These are phyloP conservation scores for Dendrocopos noguchii DNA, from an alignment of 2,113 vertebrate genomes.

Conservation along the genomic window DNA sequence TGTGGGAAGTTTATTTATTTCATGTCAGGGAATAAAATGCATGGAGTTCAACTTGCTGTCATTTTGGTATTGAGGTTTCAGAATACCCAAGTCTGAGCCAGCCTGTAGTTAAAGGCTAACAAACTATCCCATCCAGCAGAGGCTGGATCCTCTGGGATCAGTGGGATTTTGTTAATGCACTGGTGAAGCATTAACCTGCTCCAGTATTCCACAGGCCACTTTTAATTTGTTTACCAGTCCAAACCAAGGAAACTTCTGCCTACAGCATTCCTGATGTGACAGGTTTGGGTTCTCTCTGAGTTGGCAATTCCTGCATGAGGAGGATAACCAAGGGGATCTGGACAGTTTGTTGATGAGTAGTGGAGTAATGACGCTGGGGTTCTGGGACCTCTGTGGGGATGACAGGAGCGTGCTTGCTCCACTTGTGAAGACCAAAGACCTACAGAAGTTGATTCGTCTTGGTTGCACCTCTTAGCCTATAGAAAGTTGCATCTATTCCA, in stretches of 20 bases:
- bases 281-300: neutral
- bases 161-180: neutral
- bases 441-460: neutral
- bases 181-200: neutral
- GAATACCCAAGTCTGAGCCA: neutral
- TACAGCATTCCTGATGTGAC: neutral
- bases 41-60: neutral
- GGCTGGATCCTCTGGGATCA: neutral
- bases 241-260: neutral
- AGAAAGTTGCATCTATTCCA: neutral
- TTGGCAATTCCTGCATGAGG: neutral
- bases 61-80: neutral
- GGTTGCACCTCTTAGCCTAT: neutral
- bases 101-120: neutral
- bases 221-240: neutral
- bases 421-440: neutral
- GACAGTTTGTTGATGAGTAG: neutral
- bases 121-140: neutral
- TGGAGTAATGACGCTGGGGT: neutral
- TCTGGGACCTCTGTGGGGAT: neutral
- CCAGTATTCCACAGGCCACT: neutral
- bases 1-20: neutral
- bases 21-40: neutral
- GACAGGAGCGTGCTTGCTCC: neutral
- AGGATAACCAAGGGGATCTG: neutral